Conservation (phyloP, 2,797 vertebrate species). For the Pantherophis vulpinus region DNA sequence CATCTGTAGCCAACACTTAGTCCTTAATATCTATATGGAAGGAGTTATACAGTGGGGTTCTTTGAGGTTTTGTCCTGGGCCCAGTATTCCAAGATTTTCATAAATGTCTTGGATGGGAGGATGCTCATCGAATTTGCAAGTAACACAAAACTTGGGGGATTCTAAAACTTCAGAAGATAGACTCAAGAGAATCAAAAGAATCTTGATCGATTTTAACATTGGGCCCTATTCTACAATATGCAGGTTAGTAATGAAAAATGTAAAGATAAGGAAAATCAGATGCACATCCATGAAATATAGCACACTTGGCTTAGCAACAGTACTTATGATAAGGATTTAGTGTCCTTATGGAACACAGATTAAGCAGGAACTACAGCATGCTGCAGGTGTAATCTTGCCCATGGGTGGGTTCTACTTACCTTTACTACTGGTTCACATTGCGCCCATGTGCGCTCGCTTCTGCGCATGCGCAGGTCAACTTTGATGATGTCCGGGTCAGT, state of each 20-base stretch:
- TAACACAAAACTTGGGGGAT: neutral
- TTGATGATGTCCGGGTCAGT: no score
- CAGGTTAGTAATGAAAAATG: neutral
- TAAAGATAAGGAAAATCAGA: neutral
- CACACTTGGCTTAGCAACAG: neutral
- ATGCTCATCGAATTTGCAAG: neutral
- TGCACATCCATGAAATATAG: neutral
- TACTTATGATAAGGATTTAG: neutral
- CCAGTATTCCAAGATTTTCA: neutral
- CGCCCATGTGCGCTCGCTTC: no score
- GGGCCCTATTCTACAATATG: neutral
- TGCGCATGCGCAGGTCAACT: no score
- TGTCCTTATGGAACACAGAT: neutral
- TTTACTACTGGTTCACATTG: no score
- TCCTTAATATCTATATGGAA: neutral
- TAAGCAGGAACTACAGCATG: neutral
- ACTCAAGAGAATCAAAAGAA: neutral
- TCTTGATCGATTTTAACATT: neutral
- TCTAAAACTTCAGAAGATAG: neutral
- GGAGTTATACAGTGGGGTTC: neutral
- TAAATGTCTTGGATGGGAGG: neutral
- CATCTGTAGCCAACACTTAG: neutral
- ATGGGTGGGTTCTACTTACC: no score
- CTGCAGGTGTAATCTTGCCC: neutral
- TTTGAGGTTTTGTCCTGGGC: neutral